Conservation (phyloP, 2,888 invertebrate species). For the Electrophaes corylata region DNA sequence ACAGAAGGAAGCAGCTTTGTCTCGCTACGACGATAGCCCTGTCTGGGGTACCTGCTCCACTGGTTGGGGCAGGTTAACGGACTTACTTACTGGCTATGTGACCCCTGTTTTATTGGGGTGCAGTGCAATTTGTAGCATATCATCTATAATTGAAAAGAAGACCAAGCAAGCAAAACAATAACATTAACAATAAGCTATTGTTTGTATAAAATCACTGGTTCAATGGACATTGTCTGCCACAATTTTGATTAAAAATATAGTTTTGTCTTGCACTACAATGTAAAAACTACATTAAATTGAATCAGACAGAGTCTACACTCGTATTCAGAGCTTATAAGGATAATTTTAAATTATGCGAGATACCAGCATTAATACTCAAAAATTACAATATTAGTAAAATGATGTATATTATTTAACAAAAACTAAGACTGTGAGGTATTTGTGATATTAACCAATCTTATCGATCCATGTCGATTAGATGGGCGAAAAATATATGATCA, state of each 20-base stretch:
- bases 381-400: neutral
- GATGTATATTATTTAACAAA: too few species aligned
- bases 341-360: neutral
- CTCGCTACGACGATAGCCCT: constrained; percentile 51
- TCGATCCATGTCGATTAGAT: constrained; percentile 3
- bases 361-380: neutral
- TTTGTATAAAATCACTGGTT: constrained; percentile 10
- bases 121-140: constrained; percentile 3
- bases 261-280: neutral
- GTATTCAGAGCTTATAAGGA: neutral
- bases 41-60: constrained; percentile 56
- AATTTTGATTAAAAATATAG: neutral
- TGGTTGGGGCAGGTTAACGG: constrained; percentile 59
- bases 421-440: too few species aligned
- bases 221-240: neutral
- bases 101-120: constrained; percentile 42
- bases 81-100: constrained; percentile 54
- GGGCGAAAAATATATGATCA: neutral
- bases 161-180: constrained; percentile 8
- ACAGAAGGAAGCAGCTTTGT: constrained; percentile 45
- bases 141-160: constrained; percentile 1
- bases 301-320: neutral
- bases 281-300: neutral
- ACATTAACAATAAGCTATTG: constrained; percentile 13
- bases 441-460: neutral